phyloP scores from a whole-genome alignment of 2,113 vertebrate genomes.

The Falcunculus frontatus region DNA sequence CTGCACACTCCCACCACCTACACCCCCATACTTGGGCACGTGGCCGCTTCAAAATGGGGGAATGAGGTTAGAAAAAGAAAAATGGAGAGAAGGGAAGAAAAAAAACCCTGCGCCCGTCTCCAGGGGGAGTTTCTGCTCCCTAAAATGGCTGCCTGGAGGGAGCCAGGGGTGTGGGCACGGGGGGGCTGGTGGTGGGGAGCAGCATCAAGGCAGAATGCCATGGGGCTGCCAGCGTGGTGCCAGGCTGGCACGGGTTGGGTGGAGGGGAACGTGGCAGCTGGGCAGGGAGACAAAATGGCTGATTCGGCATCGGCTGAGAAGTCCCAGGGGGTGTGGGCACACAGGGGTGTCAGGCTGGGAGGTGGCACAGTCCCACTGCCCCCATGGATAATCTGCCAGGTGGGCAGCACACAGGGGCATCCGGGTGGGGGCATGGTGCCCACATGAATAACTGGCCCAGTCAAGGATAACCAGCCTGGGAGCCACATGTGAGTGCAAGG shows the following conservation, averaged over 20 bases:
- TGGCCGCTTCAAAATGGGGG: background rate
- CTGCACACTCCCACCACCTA: rapidly evolving
- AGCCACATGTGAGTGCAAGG: background rate
- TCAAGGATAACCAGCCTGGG: background rate
- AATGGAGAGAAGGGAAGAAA: background rate
- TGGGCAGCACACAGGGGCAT: background rate
- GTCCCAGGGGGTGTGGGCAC: background rate
- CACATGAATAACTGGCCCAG: background rate
- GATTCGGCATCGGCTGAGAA: background rate
- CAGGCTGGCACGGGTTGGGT: background rate
- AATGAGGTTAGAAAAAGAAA: background rate
- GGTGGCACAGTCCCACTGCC: background rate
- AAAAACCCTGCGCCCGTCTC: background rate
- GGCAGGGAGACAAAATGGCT: conserved; percentile 67
- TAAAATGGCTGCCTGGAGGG: conserved; percentile 69
- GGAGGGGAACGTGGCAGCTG: rapidly evolving
- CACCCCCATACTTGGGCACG: rapidly evolving
- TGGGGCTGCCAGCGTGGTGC: background rate
- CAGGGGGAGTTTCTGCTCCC: conserved; percentile 20
- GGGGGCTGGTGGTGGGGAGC: background rate
- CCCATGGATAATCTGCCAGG: background rate
- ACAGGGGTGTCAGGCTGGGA: background rate
- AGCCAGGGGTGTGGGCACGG: background rate
- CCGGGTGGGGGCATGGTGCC: background rate
- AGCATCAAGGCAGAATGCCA: background rate